Evolutionary conservation across 2,797 vertebrate species (phyloP).

Genomic region (Philypnodon macrostomus): DNA sequence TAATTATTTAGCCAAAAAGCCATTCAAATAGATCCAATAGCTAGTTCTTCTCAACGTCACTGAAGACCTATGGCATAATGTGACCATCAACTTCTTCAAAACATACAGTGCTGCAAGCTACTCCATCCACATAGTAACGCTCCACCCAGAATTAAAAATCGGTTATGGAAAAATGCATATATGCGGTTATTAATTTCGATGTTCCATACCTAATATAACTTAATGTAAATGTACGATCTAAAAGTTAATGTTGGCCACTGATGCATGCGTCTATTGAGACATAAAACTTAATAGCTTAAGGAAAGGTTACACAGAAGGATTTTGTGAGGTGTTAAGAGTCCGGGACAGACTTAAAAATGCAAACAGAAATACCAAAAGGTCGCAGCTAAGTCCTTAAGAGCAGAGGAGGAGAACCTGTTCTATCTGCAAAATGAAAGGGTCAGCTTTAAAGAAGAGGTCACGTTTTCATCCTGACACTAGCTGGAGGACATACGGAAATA

Average conservation of each 20-base stretch:
- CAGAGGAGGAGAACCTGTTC: constrained; percentile 5
- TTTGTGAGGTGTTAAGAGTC: not conserved
- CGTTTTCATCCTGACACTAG: not conserved
- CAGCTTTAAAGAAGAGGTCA: not conserved
- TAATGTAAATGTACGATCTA: not conserved
- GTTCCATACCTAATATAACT: not conserved
- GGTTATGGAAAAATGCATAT: not conserved
- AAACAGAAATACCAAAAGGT: constrained; percentile 14
- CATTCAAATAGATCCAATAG: not conserved
- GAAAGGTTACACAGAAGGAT: not conserved
- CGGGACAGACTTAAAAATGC: constrained; percentile 7
- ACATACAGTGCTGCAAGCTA: too few species aligned
- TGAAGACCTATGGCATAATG: not conserved
- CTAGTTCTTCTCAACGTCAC: constrained; percentile 1
- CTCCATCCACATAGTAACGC: not conserved
- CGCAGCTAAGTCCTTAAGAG: constrained; percentile 2
- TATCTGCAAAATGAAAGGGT: not conserved
- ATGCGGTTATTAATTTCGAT: not conserved
- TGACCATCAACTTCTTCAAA: not conserved
- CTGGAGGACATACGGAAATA: not conserved
- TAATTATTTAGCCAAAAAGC: not conserved
- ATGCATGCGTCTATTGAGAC: not conserved
- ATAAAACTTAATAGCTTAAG: not conserved
- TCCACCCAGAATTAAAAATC: not conserved
- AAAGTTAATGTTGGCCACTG: not conserved